Conservation (phyloP, 2,797 vertebrate species). For the Crocodylus rhombifer region DNA sequence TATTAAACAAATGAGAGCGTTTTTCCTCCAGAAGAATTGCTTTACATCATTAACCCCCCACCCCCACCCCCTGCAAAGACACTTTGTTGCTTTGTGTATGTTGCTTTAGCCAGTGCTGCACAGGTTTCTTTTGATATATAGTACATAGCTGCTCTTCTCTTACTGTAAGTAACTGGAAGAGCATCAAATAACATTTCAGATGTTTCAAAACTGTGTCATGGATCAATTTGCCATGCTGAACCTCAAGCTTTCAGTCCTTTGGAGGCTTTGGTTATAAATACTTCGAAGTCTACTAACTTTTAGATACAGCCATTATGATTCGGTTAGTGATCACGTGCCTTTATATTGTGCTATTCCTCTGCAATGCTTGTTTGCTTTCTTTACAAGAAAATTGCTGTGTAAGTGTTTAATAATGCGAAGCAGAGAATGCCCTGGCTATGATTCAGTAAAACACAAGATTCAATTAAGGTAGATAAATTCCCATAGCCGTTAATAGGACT, state of each 20-base stretch:
- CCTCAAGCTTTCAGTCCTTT: not conserved
- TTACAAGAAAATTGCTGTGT: not conserved
- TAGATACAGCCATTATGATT: not conserved
- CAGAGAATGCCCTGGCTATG: not conserved
- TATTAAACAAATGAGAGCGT: not conserved
- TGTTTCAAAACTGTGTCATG: not conserved
- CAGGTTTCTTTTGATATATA: not conserved
- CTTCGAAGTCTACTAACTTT: not conserved
- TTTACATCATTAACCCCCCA: not conserved
- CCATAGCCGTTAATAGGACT: not conserved
- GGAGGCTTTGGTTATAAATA: not conserved
- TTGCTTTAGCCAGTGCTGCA: constrained; percentile 30
- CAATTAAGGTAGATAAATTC: not conserved
- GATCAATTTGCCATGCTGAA: not conserved
- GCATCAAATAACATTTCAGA: not conserved
- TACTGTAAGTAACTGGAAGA: not conserved
- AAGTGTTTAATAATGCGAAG: not conserved
- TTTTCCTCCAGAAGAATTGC: not conserved
- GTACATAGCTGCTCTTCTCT: not conserved
- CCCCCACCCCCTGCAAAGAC: not conserved
- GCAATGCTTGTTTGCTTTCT: not conserved
- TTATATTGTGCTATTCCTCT: constrained; percentile 13
- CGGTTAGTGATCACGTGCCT: not conserved
- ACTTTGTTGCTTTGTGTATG: not conserved
- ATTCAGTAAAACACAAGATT: not conserved